A percentile compares a stretch with the other conserved stretches of the same genome.
These are phyloP conservation scores for Steinernema carpocapsae DNA, from an alignment of 2,888 invertebrate genomes.

Conservation along the genomic window DNA sequence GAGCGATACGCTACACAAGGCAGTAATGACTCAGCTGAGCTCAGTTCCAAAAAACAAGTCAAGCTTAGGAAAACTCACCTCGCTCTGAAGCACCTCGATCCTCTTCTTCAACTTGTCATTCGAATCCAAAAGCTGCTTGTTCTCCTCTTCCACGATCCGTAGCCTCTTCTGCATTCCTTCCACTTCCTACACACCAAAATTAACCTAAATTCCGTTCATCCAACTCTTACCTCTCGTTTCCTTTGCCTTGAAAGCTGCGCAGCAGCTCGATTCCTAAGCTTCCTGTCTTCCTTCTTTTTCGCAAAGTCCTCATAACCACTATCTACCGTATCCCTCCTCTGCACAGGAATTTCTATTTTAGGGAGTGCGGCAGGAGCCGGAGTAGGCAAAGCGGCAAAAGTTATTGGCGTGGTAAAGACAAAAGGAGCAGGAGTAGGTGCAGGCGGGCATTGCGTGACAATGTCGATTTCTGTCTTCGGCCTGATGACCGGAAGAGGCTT, in stretches of 20 bases:
- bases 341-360: slow-evolving; percentile 5
- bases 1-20: no score
- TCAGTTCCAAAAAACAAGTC: no score
- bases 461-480: slow-evolving; percentile 17
- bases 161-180: slow-evolving; percentile 17
- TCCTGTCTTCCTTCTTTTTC: slow-evolving; percentile 23
- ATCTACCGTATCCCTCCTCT: slow-evolving; percentile 17
- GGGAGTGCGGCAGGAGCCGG: background rate
- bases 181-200: slow-evolving; percentile 10
- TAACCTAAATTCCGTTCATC: background rate
- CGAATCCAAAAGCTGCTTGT: background rate
- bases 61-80: no score
- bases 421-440: slow-evolving; percentile 8
- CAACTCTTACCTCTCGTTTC: background rate
- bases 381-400: slow-evolving; percentile 8
- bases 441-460: background rate
- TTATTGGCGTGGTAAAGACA: slow-evolving; percentile 4
- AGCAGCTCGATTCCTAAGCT: slow-evolving; percentile 2
- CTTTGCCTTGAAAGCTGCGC: slow-evolving; percentile 13
- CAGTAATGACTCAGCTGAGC: no score
- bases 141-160: background rate
- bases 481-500: slow-evolving; percentile 1
- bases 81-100: background rate
- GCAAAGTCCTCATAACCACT: slow-evolving; percentile 28
- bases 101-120: slow-evolving; percentile 24